Percentiles rank a stretch among this genome's conserved stretches.
Conservation (phyloP, 2,113 vertebrate species). For the Colossoma macropomum region DNA sequence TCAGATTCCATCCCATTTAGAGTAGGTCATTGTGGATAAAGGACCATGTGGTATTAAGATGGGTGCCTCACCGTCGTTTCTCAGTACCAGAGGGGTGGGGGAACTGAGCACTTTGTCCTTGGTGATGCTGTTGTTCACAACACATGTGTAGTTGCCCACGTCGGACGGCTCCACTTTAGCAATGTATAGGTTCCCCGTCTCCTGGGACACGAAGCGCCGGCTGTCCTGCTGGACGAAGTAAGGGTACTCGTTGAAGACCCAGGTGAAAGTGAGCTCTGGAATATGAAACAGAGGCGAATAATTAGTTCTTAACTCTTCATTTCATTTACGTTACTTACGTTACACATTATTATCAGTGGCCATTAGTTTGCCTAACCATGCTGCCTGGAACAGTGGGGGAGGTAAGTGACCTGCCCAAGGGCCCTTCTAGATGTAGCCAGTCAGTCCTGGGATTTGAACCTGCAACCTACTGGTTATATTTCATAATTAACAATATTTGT, state of each 20-base stretch:
- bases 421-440: no score
- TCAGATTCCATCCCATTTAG: slow-evolving; percentile 21
- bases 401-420: no score
- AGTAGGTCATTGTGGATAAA: neutral
- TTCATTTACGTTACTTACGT: no score
- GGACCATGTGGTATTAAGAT: neutral
- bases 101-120: slow-evolving; percentile 84
- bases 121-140: slow-evolving; percentile 84
- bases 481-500: no score
- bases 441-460: no score
- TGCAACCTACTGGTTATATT: no score
- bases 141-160: slow-evolving; percentile 94
- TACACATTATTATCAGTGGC: no score
- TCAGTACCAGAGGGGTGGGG: slow-evolving; percentile 88
- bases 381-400: no score
- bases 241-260: slow-evolving; percentile 95
- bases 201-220: slow-evolving; percentile 91
- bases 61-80: slow-evolving; percentile 84
- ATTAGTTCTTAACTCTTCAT: neutral
- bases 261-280: slow-evolving; percentile 86
- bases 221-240: slow-evolving; percentile 91
- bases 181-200: slow-evolving; percentile 93
- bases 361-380: no score
- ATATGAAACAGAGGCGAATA: neutral
- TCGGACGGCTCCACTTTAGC: slow-evolving; percentile 92